These are phyloP conservation scores for Actenoides lindsayi DNA, from an alignment of 2,113 vertebrate genomes.

Conservation along the genomic window DNA sequence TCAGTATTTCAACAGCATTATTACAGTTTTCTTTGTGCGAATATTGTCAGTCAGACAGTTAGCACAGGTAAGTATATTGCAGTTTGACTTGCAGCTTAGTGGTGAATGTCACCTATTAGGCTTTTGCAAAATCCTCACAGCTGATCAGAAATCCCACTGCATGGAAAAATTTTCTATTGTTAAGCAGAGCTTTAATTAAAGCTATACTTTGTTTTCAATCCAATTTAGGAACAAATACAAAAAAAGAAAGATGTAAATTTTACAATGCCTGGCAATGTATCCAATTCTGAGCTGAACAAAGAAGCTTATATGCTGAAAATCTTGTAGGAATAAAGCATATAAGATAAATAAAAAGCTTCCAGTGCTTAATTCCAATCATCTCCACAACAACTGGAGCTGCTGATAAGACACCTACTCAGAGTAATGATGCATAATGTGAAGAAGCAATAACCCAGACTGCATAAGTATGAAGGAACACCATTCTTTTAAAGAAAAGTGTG, in stretches of 20 bases:
- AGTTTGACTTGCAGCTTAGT: slow-evolving; percentile 34
- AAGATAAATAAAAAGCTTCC: slow-evolving; percentile 82
- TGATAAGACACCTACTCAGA: slow-evolving; percentile 81
- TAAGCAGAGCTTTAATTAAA: slow-evolving; percentile 73
- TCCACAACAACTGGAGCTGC: slow-evolving; percentile 78
- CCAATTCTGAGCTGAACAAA: slow-evolving; percentile 76
- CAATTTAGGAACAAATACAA: slow-evolving; percentile 76
- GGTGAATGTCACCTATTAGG: slow-evolving; percentile 32
- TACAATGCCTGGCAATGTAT: slow-evolving; percentile 74
- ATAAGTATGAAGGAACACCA: slow-evolving; percentile 64
- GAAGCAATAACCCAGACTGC: slow-evolving; percentile 71
- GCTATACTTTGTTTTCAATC: slow-evolving; percentile 77
- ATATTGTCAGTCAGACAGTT: slow-evolving; percentile 42
- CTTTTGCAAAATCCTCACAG: slow-evolving; percentile 44
- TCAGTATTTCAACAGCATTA: slow-evolving; percentile 43
- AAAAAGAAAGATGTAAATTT: slow-evolving; percentile 73
- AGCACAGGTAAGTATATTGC: slow-evolving; percentile 30
- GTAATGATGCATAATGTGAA: slow-evolving; percentile 80
- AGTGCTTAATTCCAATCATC: slow-evolving; percentile 79
- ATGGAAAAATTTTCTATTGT: slow-evolving; percentile 46
- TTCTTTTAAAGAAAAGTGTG: slow-evolving; percentile 71
- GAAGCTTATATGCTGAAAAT: slow-evolving; percentile 79
- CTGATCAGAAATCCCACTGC: slow-evolving; percentile 53
- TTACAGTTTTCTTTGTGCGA: slow-evolving; percentile 47
- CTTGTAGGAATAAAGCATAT: slow-evolving; percentile 76